These are phyloP conservation scores for Sander lucioperca DNA, from an alignment of 2,113 vertebrate genomes.

Conservation along the genomic window DNA sequence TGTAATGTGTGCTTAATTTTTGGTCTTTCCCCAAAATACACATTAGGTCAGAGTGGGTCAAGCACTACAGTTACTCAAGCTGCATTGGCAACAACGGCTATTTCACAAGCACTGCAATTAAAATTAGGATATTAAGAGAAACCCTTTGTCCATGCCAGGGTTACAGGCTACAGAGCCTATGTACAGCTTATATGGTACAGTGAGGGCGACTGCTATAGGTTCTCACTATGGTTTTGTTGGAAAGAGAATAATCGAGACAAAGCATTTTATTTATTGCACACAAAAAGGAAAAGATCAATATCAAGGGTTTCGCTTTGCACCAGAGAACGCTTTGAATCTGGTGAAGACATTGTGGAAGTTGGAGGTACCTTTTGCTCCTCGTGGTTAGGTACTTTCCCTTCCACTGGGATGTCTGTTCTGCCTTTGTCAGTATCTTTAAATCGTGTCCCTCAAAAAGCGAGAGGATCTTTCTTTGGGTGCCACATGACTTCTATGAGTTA, in stretches of 20 bases:
- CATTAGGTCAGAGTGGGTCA: slow-evolving; percentile 46
- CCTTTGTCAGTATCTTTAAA: slow-evolving; percentile 15
- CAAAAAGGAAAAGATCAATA: slow-evolving; percentile 33
- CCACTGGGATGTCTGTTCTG: slow-evolving; percentile 5
- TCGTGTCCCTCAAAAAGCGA: background rate
- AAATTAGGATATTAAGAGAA: slow-evolving; percentile 48
- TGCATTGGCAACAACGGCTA: slow-evolving; percentile 60
- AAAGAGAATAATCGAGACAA: slow-evolving; percentile 39
- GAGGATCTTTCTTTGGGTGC: background rate
- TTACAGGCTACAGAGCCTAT: slow-evolving; percentile 59
- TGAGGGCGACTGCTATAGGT: slow-evolving; percentile 31
- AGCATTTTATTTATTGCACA: slow-evolving; percentile 72
- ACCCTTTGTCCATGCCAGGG: slow-evolving; percentile 55
- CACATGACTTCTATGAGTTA: slow-evolving; percentile 6
- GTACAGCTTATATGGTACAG: slow-evolving; percentile 69
- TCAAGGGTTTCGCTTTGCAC: slow-evolving; percentile 8
- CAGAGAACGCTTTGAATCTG: slow-evolving; percentile 19
- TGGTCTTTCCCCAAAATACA: slow-evolving; percentile 56
- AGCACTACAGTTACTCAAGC: slow-evolving; percentile 64
- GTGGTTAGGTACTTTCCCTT: background rate
- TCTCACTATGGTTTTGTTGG: slow-evolving; percentile 17
- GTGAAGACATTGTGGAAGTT: background rate
- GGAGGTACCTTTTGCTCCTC: background rate
- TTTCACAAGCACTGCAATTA: slow-evolving; percentile 67
- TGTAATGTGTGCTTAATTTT: slow-evolving; percentile 34